Evolutionary conservation across 1,140 invertebrate species (phyloP).

Genomic region (Rhyacophila brunnea): DNA sequence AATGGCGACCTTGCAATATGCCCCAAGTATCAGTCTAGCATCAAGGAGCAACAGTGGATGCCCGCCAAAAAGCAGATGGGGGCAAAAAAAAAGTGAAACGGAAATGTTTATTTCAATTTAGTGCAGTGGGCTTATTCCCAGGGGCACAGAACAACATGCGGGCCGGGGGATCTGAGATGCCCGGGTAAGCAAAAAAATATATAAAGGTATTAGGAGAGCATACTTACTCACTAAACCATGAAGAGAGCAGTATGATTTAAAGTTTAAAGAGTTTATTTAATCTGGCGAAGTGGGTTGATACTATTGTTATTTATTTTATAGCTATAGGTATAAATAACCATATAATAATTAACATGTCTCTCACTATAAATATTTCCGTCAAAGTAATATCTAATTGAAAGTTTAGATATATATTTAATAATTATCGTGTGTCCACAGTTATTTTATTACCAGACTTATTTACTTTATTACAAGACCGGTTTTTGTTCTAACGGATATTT

Average conservation of each 20-base stretch:
- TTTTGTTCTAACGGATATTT: no score
- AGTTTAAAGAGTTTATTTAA: neutral
- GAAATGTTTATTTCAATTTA: conserved; percentile 37
- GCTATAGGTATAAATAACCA: no score
- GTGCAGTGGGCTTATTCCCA: conserved; percentile 31
- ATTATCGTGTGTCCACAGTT: no score
- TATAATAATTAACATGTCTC: no score
- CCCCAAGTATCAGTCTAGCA: neutral
- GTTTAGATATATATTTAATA: no score
- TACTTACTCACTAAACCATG: neutral
- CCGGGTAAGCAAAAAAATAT: conserved; percentile 5
- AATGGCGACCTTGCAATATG: no score
- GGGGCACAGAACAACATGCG: conserved; percentile 22
- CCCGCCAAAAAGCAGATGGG: conserved; percentile 1
- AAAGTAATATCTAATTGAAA: no score
- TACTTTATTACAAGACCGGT: no score
- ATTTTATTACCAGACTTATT: no score
- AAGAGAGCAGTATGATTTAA: conserved; percentile 1
- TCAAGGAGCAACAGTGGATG: neutral
- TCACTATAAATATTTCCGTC: no score
- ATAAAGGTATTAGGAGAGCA: neutral
- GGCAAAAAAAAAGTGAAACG: conserved; percentile 33
- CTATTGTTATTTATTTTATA: neutral
- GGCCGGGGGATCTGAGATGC: conserved; percentile 14
- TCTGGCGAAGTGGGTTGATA: neutral